phyloP scores from a whole-genome alignment of 1,140 invertebrate species.

The Lordiphosa stackelbergi region DNA sequence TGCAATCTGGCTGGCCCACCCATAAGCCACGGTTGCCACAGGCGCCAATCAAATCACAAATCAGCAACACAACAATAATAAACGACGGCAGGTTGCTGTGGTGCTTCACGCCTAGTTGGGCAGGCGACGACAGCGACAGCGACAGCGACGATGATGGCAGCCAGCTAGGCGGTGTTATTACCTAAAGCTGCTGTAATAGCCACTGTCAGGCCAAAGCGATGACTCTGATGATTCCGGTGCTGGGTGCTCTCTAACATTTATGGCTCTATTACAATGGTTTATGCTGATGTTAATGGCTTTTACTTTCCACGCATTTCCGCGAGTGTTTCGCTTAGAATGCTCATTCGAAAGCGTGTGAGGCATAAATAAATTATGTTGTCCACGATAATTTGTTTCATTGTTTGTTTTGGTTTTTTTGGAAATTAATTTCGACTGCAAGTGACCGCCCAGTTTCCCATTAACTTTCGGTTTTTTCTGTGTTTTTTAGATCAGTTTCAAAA shows the following conservation, averaged over 20 bases:
- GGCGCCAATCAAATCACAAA: conserved; percentile 13
- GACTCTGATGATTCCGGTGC: conserved; percentile 22
- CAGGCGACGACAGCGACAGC: conserved; percentile 28
- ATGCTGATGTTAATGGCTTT: conserved; percentile 60
- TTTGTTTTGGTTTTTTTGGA: conserved; percentile 20
- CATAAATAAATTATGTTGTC: conserved; percentile 47
- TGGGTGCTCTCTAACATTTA: conserved; percentile 9
- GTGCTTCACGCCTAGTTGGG: conserved; percentile 72
- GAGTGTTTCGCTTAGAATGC: conserved; percentile 42
- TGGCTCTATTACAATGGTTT: conserved; percentile 53
- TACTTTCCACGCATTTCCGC: conserved; percentile 55
- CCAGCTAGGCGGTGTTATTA: conserved; percentile 34
- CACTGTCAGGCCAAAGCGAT: conserved; percentile 21
- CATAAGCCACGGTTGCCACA: conserved; percentile 28
- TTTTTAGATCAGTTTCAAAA: conserved; percentile 41
- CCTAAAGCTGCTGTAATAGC: conserved; percentile 66
- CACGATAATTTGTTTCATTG: conserved; percentile 19
- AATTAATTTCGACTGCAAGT: conserved; percentile 50
- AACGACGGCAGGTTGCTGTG: conserved; percentile 41
- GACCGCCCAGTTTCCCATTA: conserved; percentile 48
- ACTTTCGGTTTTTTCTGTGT: conserved; percentile 48
- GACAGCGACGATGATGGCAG: conserved; percentile 16
- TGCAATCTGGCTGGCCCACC: conserved; percentile 19
- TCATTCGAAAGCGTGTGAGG: conserved; percentile 38
- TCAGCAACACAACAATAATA: conserved; percentile 32